phyloP scores from a whole-genome alignment of 1,140 invertebrate genomes.

The Nylanderia fulva region DNA sequence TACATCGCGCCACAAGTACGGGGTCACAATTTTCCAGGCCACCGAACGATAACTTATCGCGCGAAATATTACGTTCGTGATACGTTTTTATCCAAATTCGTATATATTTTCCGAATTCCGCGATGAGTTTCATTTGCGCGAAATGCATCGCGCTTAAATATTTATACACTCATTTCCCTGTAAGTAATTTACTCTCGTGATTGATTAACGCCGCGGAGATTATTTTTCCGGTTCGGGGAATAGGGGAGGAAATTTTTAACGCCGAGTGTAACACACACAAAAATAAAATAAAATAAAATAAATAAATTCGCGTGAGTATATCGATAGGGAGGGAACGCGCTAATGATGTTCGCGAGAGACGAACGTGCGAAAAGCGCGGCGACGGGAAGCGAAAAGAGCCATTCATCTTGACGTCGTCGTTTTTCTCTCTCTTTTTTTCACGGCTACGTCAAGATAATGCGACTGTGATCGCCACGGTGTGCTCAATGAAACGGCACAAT shows the following conservation, averaged over 20 bases:
- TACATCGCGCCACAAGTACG: constrained; percentile 5
- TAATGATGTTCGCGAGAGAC: constrained; percentile 15
- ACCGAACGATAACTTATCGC: constrained; percentile 46
- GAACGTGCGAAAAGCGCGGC: not conserved
- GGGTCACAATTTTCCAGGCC: constrained; percentile 24
- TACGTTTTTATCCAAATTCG: not conserved
- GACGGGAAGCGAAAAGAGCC: not conserved
- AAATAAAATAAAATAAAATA: not conserved
- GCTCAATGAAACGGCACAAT: constrained; percentile 77
- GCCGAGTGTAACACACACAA: not conserved
- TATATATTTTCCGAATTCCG: constrained; percentile 33
- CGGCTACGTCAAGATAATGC: constrained; percentile 74
- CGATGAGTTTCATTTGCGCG: constrained; percentile 46
- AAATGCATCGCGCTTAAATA: constrained; percentile 53
- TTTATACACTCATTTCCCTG: constrained; percentile 57
- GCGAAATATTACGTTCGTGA: not conserved
- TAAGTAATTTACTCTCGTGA: constrained; percentile 47
- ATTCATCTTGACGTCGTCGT: constrained; percentile 51
- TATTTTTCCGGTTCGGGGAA: constrained; percentile 1
- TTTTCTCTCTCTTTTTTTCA: constrained; percentile 41
- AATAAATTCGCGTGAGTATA: constrained; percentile 23
- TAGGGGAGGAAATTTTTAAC: constrained; percentile 36
- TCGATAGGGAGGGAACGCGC: not conserved
- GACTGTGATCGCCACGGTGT: constrained; percentile 78
- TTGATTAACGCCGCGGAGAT: constrained; percentile 28